A percentile compares a stretch with the other conserved stretches of the same genome.
Conservation (phyloP, 2,797 vertebrate genomes). For the Ambastaia sidthimunki region DNA sequence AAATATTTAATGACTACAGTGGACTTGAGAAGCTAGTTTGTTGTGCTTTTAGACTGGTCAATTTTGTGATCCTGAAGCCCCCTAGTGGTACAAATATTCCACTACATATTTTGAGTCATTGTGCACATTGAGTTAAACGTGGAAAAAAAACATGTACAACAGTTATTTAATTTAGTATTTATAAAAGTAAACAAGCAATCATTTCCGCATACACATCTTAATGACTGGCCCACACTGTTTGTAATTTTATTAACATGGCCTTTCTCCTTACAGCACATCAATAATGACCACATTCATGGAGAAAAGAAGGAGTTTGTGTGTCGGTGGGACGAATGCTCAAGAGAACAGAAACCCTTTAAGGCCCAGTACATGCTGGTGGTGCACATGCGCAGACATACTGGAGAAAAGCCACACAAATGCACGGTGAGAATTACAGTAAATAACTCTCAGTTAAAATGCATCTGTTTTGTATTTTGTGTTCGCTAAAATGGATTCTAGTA, state of each 20-base stretch:
- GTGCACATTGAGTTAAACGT: too few relatives aligned
- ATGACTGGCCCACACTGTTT: background rate
- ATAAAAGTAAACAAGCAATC: too few relatives aligned
- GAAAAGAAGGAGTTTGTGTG: slow-evolving; percentile 99
- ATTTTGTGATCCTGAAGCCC: slow-evolving; percentile 26
- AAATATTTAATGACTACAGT: background rate
- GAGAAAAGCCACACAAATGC: slow-evolving; percentile 99
- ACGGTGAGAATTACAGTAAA: slow-evolving; percentile 82
- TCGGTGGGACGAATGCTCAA: slow-evolving; percentile 95
- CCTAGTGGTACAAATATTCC: slow-evolving; percentile 46
- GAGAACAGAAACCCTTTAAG: slow-evolving; percentile 99
- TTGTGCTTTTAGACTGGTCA: background rate
- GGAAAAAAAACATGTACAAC: too few relatives aligned
- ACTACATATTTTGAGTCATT: slow-evolving; percentile 23
- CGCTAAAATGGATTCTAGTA: background rate
- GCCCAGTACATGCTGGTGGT: slow-evolving; percentile 99
- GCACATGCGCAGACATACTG: slow-evolving; percentile 97
- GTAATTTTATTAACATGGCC: slow-evolving; percentile 17
- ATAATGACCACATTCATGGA: slow-evolving; percentile 98
- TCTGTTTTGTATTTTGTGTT: background rate
- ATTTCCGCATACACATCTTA: background rate
- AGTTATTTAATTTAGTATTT: too few relatives aligned
- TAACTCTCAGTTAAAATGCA: background rate
- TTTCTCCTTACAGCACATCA: slow-evolving; percentile 86
- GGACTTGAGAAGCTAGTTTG: background rate